Conservation (phyloP, 2,113 vertebrate species). For the Erythrocercus mccallii region DNA sequence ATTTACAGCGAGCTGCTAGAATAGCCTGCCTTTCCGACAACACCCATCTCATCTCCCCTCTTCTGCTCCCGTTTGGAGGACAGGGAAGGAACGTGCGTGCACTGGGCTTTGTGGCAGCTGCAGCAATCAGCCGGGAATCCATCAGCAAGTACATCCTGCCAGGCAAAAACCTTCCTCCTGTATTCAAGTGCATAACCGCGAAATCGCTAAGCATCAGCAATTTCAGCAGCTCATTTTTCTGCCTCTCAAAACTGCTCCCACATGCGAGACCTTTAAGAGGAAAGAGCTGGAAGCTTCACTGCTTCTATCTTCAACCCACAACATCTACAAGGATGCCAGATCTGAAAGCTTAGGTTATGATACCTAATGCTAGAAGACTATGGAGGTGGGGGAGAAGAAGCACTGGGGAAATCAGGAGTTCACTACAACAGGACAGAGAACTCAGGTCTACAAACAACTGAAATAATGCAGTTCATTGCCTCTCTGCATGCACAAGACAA, state of each 20-base stretch:
- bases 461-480: neutral
- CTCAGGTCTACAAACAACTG: neutral
- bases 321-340: neutral
- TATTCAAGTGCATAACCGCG: neutral
- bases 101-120: neutral
- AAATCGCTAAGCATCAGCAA: constrained; percentile 7
- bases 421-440: neutral
- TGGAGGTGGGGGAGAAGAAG: neutral
- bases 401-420: neutral
- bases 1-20: neutral
- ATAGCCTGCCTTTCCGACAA: neutral
- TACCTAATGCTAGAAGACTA: neutral
- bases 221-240: neutral
- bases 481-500: neutral
- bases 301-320: neutral
- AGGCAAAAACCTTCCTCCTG: neutral
- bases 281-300: neutral
- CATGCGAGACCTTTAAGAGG: neutral
- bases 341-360: neutral
- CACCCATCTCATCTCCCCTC: neutral
- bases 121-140: neutral
- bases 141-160: neutral
- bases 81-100: neutral
- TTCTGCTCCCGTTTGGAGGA: neutral
- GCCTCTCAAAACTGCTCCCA: neutral